phyloP scores from a whole-genome alignment of 2,888 invertebrate species.

The Microplitis manilae region DNA sequence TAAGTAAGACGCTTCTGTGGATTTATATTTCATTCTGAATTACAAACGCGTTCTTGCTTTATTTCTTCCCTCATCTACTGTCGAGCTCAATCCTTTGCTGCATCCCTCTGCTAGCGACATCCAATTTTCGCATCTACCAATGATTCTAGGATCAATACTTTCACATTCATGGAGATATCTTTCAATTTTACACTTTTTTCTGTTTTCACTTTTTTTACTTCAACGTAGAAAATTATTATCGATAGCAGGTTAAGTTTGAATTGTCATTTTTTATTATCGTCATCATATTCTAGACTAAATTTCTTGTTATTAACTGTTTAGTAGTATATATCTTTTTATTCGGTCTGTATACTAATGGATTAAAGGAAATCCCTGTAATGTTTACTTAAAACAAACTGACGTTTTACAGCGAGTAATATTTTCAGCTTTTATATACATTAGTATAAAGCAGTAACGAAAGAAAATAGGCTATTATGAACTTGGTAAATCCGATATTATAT shows the following conservation, averaged over 20 bases:
- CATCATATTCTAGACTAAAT: too few relatives aligned
- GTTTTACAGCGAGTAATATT: not conserved
- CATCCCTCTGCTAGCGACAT: constrained; percentile 26
- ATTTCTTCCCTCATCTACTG: not conserved
- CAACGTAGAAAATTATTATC: too few relatives aligned
- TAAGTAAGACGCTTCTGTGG: constrained; percentile 26
- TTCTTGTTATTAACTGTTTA: not conserved
- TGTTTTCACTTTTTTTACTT: not conserved
- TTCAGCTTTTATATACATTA: not conserved
- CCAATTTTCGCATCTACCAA: constrained; percentile 36
- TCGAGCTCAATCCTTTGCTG: constrained; percentile 18
- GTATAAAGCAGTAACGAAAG: not conserved
- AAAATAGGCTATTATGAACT: constrained; percentile 14
- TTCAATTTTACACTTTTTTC: not conserved
- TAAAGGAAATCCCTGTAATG: not conserved
- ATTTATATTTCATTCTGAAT: constrained; percentile 38
- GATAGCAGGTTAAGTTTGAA: too few relatives aligned
- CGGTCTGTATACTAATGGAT: not conserved
- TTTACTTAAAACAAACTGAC: not conserved
- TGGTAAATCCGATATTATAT: not conserved
- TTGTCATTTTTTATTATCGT: too few relatives aligned
- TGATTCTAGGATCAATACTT: constrained; percentile 35
- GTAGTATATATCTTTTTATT: not conserved
- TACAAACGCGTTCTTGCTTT: constrained; percentile 19
- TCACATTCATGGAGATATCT: not conserved